Evolutionary conservation across 1,140 invertebrate genomes (phyloP).

Genomic region (Thaumetopoea pityocampa): DNA sequence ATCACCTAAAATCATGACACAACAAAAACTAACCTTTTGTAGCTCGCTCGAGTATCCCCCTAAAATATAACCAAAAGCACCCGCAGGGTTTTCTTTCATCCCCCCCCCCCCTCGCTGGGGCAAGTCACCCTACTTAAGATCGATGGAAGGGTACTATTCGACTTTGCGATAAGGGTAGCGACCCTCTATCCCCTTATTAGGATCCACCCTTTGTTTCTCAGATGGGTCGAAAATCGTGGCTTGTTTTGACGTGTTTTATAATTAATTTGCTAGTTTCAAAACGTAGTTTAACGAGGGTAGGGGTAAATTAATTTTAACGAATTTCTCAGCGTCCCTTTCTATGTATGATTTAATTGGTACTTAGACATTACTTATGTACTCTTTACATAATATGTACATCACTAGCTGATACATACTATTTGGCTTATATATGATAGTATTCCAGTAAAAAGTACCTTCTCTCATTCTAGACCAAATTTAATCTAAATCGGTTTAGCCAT

Average conservation of each 20-base stretch:
- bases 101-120: constrained; percentile 40
- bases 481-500: too few species aligned
- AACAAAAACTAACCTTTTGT: constrained; percentile 65
- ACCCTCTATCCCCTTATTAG: constrained; percentile 48
- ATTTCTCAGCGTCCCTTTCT: constrained; percentile 22
- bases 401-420: too few species aligned
- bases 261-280: constrained; percentile 72
- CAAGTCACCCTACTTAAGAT: constrained; percentile 72
- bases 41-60: too few species aligned
- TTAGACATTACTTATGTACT: constrained; percentile 1
- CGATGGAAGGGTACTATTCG: constrained; percentile 59
- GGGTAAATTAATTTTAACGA: constrained; percentile 54
- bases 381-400: too few species aligned
- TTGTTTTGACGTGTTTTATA: constrained; percentile 73
- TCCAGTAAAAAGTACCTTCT: too few species aligned
- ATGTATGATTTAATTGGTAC: constrained; percentile 1
- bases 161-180: constrained; percentile 58
- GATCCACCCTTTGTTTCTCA: constrained; percentile 65
- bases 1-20: constrained; percentile 38
- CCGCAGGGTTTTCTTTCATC: constrained; percentile 61
- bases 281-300: constrained; percentile 65
- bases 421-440: too few species aligned
- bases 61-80: too few species aligned
- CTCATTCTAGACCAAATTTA: too few species aligned
- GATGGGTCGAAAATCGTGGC: constrained; percentile 57